phyloP scores from a whole-genome alignment of 2,113 vertebrate species.

The Melanostigma gelatinosum region DNA sequence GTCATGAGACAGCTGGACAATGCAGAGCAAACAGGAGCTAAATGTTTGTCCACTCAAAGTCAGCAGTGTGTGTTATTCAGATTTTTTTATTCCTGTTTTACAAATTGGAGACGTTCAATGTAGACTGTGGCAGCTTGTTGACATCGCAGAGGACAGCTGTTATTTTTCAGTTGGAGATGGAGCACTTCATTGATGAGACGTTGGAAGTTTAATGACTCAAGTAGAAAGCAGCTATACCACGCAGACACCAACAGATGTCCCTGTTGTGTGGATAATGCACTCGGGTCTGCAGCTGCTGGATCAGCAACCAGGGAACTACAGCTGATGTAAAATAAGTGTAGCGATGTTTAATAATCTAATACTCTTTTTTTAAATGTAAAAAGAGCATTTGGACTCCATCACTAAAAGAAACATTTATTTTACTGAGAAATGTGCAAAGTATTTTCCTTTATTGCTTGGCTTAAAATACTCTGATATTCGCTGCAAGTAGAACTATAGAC shows the following conservation, averaged over 20 bases:
- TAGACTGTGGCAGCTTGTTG: not conserved
- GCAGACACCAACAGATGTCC: constrained; percentile 60
- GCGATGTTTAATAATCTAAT: not conserved
- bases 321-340: not conserved
- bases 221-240: constrained; percentile 17
- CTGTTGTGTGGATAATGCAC: constrained; percentile 9
- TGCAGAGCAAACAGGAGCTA: constrained; percentile 23
- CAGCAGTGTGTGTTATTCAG: constrained; percentile 11
- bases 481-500: not conserved
- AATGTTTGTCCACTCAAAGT: constrained; percentile 25
- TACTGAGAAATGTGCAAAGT: not conserved
- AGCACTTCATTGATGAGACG: constrained; percentile 5
- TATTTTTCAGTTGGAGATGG: constrained; percentile 6
- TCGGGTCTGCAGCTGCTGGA: constrained; percentile 40
- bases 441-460: not conserved
- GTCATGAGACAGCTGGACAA: constrained; percentile 68
- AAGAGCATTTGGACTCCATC: not conserved
- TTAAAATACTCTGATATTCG: not conserved
- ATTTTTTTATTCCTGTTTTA: constrained; percentile 9
- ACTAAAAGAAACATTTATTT: not conserved
- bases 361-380: not conserved
- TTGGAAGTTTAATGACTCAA: not conserved
- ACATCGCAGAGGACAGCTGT: not conserved
- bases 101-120: not conserved
- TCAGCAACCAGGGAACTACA: not conserved